These are phyloP conservation scores for Meteorus cinctellus DNA, from an alignment of 2,888 invertebrate species.

Conservation along the genomic window DNA sequence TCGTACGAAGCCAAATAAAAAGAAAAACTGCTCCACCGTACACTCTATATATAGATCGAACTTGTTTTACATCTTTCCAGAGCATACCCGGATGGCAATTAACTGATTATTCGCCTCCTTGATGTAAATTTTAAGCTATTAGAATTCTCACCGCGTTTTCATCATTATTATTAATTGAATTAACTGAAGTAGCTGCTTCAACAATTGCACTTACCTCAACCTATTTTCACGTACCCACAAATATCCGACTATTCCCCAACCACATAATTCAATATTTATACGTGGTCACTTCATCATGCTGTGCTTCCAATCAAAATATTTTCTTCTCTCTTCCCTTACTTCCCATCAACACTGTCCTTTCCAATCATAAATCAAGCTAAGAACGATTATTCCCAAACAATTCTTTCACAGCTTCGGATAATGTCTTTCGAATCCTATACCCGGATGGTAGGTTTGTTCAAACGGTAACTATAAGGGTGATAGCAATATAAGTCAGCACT, in stretches of 20 bases:
- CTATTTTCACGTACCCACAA: neutral
- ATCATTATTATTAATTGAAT: conserved; percentile 5
- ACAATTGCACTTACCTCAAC: neutral
- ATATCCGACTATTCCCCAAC: neutral
- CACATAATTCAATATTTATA: neutral
- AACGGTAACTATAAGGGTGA: neutral
- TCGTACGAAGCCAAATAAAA: neutral
- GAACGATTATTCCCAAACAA: neutral
- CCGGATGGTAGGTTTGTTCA: neutral
- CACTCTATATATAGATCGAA: neutral
- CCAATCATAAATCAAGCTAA: neutral
- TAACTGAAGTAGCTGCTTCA: neutral
- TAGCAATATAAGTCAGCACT: neutral
- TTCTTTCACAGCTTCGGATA: neutral
- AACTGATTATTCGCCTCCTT: neutral
- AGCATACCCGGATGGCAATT: neutral
- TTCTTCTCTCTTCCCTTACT: neutral
- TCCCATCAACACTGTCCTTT: neutral
- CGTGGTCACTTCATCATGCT: neutral
- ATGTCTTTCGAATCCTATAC: neutral
- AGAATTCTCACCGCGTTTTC: neutral
- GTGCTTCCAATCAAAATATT: neutral
- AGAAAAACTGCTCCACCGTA: neutral
- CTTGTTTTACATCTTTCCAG: neutral
- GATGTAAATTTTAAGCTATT: neutral